These are phyloP conservation scores for Narcine bancroftii DNA, from an alignment of 2,113 vertebrate species.

Conservation along the genomic window DNA sequence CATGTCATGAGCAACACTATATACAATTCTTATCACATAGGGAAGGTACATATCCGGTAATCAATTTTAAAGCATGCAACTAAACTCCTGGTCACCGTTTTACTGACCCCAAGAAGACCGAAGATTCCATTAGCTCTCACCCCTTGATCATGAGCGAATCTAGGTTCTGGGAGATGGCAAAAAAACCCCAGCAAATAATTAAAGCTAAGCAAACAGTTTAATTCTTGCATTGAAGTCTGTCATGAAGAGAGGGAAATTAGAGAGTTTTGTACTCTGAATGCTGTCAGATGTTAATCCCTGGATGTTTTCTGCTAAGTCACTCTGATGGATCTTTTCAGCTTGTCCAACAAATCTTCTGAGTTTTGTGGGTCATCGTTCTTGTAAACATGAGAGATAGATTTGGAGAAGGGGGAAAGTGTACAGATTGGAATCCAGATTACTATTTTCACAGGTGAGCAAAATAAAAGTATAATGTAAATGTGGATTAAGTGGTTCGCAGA, in stretches of 20 bases:
- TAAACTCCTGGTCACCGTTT: background rate
- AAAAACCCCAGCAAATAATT: background rate
- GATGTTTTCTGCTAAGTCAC: background rate
- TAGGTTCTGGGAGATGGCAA: background rate
- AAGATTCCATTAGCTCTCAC: background rate
- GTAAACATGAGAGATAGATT: background rate
- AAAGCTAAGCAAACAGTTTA: background rate
- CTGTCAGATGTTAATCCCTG: background rate
- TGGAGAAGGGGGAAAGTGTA: background rate
- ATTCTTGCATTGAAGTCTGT: background rate
- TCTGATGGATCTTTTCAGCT: background rate
- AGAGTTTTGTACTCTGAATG: background rate
- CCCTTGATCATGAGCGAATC: background rate
- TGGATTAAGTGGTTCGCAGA: background rate
- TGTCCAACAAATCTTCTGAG: background rate
- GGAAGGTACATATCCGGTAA: background rate
- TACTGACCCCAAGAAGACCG: background rate
- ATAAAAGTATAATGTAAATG: background rate
- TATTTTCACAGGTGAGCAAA: background rate
- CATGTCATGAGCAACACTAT: background rate
- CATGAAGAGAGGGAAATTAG: background rate
- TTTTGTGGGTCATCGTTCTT: background rate
- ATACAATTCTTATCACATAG: background rate
- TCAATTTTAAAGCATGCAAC: background rate
- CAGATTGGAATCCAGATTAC: background rate